Base-by-base conservation (phyloP, 1,140 invertebrate species). In the Bacillus rossius region DNA sequence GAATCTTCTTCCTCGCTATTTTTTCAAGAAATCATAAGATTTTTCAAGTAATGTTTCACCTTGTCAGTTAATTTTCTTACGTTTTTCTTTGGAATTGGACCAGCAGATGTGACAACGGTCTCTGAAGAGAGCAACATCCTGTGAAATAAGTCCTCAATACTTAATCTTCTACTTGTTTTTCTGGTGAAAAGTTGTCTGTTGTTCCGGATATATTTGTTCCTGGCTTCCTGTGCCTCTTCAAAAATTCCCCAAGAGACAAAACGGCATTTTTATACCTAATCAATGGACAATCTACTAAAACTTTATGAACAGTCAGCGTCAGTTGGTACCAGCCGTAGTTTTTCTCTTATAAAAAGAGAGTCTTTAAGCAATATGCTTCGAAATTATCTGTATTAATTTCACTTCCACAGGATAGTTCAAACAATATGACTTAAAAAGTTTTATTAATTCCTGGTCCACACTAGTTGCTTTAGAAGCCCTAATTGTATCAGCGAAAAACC, bases 391-490 rank as follows among this genome's bases (percentile, higher is more conserved):
- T 10, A 50, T 64, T 55, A 4, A 67, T 63, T 19, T 41, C 41
- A 59, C 22, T 55, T 57, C 42, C 66, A 72, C 71, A 65, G 70
- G 58, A 57, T 47, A 69, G 62, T 48, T 62, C 64, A 62, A 68
- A 63, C 38, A 68, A 62, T 61, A 71, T 65, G 45, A 64, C 59
- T 57, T 62, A 48, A 58, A 73, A 68, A 60, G 60, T 45, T 60
- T 62, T 23, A 73, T 68, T 50, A 72, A 37, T 48, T 57, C 63
- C 67, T 62, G 60, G 69, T 75, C 67, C 48, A 71, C 55, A 19
- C 67, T 68, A 19, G 61, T 74, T 37, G 75, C 73, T 54, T 61
- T 49, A 54, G 67, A 61, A 57, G 66, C 61, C 62, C 64, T 51
- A 42, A 61, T 51, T n/a, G 65, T 52, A 54, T 71, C 47, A 43